Evolutionary conservation across 1,140 invertebrate genomes (phyloP).

Genomic region (Protaetia brevitarsis): DNA sequence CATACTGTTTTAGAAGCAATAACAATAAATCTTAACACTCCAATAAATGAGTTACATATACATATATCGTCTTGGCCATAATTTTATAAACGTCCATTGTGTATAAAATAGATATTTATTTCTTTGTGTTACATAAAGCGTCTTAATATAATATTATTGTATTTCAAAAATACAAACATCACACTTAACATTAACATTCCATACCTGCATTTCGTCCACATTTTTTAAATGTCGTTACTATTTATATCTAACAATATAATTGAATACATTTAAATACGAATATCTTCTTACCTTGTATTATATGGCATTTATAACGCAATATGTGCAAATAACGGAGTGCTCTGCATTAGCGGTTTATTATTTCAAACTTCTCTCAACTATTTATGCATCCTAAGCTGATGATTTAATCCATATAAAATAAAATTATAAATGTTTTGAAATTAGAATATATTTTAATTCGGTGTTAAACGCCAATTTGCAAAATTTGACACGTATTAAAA

Average conservation of each 20-base stretch:
- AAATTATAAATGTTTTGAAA: no score
- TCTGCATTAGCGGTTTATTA: no score
- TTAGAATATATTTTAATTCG: no score
- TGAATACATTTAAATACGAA: no score
- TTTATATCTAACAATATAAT: no score
- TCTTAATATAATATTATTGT: background rate
- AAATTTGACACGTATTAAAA: slow-evolving; percentile 9
- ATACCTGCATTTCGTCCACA: slow-evolving; percentile 12
- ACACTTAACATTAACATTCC: slow-evolving; percentile 3
- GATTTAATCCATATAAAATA: no score
- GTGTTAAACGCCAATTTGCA: no score
- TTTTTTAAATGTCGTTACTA: slow-evolving; percentile 13
- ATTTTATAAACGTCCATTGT: background rate
- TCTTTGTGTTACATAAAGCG: slow-evolving; percentile 6
- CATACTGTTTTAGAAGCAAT: slow-evolving; percentile 28
- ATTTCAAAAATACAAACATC: slow-evolving; percentile 3
- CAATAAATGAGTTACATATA: slow-evolving; percentile 25
- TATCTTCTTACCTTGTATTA: background rate
- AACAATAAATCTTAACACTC: slow-evolving; percentile 30
- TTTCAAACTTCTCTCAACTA: no score
- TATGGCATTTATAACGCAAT: background rate
- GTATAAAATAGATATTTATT: slow-evolving; percentile 14
- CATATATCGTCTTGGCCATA: background rate
- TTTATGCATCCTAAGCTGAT: no score
- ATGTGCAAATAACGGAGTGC: no score